Percentiles rank a stretch among this genome's conserved stretches.
Conservation (phyloP, 2,888 invertebrate genomes). For the Cenopis cana region DNA sequence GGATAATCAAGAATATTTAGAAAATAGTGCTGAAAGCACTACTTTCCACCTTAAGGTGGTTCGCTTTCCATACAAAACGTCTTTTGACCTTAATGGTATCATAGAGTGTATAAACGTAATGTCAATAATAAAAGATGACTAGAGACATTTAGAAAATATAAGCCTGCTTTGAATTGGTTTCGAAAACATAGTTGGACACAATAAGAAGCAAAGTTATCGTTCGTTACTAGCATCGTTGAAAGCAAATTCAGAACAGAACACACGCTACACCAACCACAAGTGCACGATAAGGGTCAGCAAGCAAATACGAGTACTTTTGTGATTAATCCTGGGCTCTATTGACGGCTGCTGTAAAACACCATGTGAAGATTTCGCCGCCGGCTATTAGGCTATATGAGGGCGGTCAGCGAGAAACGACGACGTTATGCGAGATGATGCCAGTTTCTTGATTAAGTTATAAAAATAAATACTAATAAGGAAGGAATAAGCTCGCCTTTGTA, state of each 20-base stretch:
- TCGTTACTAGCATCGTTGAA: neutral
- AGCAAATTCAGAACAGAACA: constrained; percentile 6
- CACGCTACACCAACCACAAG: constrained; percentile 24
- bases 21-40: no score
- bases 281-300: constrained; percentile 36
- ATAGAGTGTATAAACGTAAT: neutral
- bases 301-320: constrained; percentile 56
- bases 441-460: neutral
- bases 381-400: constrained; percentile 73
- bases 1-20: no score
- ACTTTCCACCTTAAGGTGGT: no score
- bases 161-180: neutral
- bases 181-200: neutral
- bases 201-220: neutral
- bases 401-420: constrained; percentile 59
- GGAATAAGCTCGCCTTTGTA: no score
- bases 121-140: neutral
- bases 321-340: constrained; percentile 69
- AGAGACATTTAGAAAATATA: neutral
- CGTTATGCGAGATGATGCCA: constrained; percentile 50
- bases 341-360: constrained; percentile 69
- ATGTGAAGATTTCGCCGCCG: constrained; percentile 71
- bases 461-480: no score
- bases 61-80: no score
- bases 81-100: no score